phyloP scores from a whole-genome alignment of 2,797 vertebrate genomes.

The Propithecus perrieri region DNA sequence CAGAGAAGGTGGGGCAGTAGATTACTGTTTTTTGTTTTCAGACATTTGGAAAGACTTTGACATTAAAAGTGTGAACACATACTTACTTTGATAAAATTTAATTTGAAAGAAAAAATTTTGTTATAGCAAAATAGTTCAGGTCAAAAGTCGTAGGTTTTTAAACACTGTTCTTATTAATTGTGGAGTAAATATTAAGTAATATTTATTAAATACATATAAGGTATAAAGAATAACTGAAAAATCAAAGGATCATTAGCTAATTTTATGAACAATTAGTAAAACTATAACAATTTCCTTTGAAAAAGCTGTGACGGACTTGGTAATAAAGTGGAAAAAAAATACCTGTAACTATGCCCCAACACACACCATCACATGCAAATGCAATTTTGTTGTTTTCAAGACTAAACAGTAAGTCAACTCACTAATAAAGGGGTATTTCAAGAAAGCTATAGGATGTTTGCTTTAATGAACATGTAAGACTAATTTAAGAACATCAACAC shows the following conservation, averaged over 20 bases:
- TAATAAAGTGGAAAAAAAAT: neutral
- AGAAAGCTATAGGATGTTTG: neutral
- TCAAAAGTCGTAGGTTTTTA: neutral
- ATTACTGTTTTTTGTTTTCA: neutral
- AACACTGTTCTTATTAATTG: neutral
- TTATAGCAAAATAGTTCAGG: neutral
- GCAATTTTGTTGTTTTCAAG: neutral
- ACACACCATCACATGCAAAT: neutral
- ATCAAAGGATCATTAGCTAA: neutral
- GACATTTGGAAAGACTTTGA: neutral
- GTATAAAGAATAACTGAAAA: neutral
- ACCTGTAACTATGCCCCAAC: no score
- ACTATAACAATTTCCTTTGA: neutral
- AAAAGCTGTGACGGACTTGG: neutral
- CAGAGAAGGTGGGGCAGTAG: neutral
- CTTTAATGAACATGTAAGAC: neutral
- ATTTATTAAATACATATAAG: neutral
- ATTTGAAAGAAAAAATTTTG: conserved; percentile 35
- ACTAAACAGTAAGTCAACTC: neutral
- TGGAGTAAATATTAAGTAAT: neutral
- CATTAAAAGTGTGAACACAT: neutral
- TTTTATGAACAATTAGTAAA: conserved; percentile 18
- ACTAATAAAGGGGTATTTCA: neutral
- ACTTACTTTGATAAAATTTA: conserved; percentile 19
- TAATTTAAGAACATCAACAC: neutral